These are phyloP conservation scores for Lepeophtheirus nordmannii DNA, from an alignment of 2,888 invertebrate genomes.

Conservation along the genomic window DNA sequence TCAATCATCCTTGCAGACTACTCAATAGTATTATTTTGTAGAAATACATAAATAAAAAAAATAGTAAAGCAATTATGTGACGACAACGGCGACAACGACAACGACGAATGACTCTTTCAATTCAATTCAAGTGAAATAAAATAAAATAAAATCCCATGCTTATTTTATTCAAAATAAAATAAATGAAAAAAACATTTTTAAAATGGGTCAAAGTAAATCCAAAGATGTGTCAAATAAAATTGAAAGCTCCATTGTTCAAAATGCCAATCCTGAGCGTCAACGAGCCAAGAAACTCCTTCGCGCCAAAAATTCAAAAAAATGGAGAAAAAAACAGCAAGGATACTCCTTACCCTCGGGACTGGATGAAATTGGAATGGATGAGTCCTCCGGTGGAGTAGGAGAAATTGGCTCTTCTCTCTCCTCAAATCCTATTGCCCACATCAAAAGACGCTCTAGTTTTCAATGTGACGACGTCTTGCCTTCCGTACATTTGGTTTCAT, in stretches of 20 bases:
- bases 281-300: background rate
- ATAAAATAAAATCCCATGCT: too few species aligned
- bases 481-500: background rate
- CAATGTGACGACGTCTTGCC: background rate
- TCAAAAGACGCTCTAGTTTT: background rate
- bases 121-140: too few species aligned
- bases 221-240: constrained; percentile 6
- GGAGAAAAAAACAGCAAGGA: constrained; percentile 20
- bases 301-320: constrained; percentile 2
- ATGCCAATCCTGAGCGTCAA: background rate
- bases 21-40: too few species aligned
- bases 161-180: too few species aligned
- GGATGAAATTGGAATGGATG: background rate
- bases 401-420: background rate
- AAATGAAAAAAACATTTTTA: too few species aligned
- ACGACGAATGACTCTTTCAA: too few species aligned
- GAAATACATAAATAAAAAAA: too few species aligned
- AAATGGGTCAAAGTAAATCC: constrained; percentile 16
- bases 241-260: background rate
- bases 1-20: too few species aligned
- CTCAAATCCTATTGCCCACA: background rate
- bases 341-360: constrained; percentile 15
- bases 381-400: background rate
- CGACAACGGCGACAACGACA: too few species aligned
- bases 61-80: too few species aligned